A percentile compares a stretch with the other conserved stretches of the same genome.
These are phyloP conservation scores for Parus major DNA, from an alignment of 2,113 vertebrate genomes.

Conservation along the genomic window DNA sequence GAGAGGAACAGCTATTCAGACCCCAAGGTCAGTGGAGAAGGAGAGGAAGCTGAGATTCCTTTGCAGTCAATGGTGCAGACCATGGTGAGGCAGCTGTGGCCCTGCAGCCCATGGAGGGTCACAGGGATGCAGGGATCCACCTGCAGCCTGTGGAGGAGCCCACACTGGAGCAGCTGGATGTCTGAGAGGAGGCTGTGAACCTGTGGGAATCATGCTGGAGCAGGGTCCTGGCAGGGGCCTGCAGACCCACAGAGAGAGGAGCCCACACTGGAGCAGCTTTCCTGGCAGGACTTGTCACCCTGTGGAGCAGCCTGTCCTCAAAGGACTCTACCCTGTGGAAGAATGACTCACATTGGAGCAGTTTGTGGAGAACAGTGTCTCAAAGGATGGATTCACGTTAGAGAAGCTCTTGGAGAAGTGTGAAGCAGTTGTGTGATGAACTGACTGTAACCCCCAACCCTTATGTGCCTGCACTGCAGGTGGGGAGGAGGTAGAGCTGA, in stretches of 20 bases:
- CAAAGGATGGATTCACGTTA: background rate
- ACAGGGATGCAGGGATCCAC: background rate
- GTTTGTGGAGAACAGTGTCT: background rate
- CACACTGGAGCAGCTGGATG: background rate
- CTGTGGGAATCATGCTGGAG: background rate
- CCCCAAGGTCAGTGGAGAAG: background rate
- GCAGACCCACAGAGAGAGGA: background rate
- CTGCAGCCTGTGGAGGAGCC: background rate
- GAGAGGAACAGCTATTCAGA: background rate
- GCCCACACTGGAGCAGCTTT: fast-evolving
- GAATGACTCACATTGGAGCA: background rate
- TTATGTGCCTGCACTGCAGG: too few species aligned
- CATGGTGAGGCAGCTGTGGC: background rate
- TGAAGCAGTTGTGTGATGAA: background rate
- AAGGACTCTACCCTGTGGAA: background rate
- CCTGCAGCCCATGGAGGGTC: background rate
- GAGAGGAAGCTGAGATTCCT: background rate
- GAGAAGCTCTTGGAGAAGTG: background rate
- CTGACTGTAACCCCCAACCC: fast-evolving
- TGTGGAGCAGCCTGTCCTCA: background rate
- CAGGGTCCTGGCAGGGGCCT: background rate
- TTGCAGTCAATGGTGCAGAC: fast-evolving
- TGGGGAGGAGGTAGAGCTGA: background rate
- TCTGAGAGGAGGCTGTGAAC: background rate
- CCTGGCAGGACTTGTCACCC: background rate